Percentiles rank a stretch among this genome's conserved stretches.
phyloP scores from a whole-genome alignment of 2,797 vertebrate genomes.

The Hyperoplus lanceolatus region DNA sequence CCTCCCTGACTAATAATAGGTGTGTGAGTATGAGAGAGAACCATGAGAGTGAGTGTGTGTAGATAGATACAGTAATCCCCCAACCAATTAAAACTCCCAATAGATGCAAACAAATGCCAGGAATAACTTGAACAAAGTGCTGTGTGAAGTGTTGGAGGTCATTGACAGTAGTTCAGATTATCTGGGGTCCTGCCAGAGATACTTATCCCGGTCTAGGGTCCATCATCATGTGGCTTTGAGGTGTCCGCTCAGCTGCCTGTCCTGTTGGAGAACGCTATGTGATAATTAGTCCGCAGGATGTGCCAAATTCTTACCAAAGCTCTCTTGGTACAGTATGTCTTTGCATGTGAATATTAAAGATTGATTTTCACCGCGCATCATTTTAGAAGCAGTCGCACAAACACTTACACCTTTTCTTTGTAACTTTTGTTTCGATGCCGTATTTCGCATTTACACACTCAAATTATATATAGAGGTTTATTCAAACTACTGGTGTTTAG shows the following conservation, averaged over 20 bases:
- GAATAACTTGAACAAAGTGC: background rate
- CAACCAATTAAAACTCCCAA: background rate
- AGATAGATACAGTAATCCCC: background rate
- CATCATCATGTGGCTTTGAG: conserved; percentile 26
- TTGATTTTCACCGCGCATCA: conserved; percentile 35
- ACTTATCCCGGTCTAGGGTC: conserved; percentile 9
- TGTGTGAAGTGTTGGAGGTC: background rate
- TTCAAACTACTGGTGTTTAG: background rate
- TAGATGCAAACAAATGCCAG: background rate
- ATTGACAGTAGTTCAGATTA: conserved; percentile 1
- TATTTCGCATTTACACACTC: conserved; percentile 19
- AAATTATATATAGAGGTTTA: conserved; percentile 29
- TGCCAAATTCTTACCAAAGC: conserved; percentile 41
- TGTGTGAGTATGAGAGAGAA: too few relatives aligned
- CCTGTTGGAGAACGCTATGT: conserved; percentile 25
- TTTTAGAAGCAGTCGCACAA: conserved; percentile 5
- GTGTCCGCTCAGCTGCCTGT: conserved; percentile 32
- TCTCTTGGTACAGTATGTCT: conserved; percentile 5
- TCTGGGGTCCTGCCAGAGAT: conserved; percentile 2
- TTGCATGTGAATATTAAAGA: background rate
- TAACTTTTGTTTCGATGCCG: background rate
- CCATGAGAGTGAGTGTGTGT: background rate
- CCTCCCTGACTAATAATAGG: background rate
- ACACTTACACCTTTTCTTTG: background rate
- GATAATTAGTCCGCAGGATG: conserved; percentile 35